These are phyloP conservation scores for Pachycephala philippinensis DNA, from an alignment of 2,113 vertebrate genomes.

Conservation along the genomic window DNA sequence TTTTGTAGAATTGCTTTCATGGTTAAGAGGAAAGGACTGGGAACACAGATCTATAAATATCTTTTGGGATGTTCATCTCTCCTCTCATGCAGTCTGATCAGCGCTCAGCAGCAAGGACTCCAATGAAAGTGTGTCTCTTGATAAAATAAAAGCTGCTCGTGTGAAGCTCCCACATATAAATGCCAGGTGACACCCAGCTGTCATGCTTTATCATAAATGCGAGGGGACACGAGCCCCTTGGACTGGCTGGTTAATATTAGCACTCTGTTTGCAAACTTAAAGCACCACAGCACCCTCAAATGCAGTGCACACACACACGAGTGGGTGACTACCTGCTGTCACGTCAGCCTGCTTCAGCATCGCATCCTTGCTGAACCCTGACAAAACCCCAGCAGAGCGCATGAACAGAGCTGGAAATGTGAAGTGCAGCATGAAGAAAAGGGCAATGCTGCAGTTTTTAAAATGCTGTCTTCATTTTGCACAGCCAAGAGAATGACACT, in stretches of 20 bases:
- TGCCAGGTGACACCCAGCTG: neutral
- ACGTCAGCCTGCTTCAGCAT: neutral
- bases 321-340: neutral
- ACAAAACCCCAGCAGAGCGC: neutral
- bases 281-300: neutral
- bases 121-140: neutral
- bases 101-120: neutral
- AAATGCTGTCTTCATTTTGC: neutral
- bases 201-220: neutral
- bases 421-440: neutral
- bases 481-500: neutral
- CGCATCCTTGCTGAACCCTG: neutral
- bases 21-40: neutral
- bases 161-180: neutral
- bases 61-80: neutral
- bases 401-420: neutral
- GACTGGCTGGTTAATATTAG: neutral
- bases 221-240: neutral
- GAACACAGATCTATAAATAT: slow-evolving; percentile 17
- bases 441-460: neutral
- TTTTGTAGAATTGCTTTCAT: neutral
- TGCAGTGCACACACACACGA: fast-evolving
- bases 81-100: neutral
- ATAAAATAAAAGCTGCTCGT: neutral
- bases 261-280: neutral